phyloP scores from a whole-genome alignment of 2,113 vertebrate species.

The Takifugu flavidus region DNA sequence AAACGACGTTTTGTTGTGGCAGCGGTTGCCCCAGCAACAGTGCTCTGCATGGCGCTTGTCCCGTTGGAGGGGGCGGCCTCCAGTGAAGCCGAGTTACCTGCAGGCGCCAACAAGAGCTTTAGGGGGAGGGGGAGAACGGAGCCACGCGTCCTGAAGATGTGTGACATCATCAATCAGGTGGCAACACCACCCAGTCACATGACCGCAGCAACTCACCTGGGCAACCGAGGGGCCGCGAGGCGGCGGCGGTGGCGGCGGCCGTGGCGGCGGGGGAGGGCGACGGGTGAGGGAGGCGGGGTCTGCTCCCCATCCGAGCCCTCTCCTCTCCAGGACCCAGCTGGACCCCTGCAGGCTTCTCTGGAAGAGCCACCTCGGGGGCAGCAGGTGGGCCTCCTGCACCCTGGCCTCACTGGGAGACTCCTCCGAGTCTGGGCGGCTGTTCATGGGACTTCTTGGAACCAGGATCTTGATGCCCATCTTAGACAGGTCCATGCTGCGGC shows the following conservation, averaged over 20 bases:
- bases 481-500: slow-evolving; percentile 89
- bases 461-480: slow-evolving; percentile 96
- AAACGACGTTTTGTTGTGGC: slow-evolving; percentile 81
- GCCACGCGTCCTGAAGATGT: too few relatives aligned
- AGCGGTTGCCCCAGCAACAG: slow-evolving; percentile 72
- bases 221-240: slow-evolving; percentile 80
- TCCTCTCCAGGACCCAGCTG: slow-evolving; percentile 87
- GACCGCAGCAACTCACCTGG: slow-evolving; percentile 74
- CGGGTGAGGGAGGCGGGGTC: slow-evolving; percentile 82
- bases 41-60: slow-evolving; percentile 76
- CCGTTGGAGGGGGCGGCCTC: slow-evolving; percentile 84
- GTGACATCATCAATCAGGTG: too few relatives aligned
- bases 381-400: slow-evolving; percentile 84
- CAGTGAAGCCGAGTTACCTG: slow-evolving; percentile 83
- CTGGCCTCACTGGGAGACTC: slow-evolving; percentile 82
- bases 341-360: slow-evolving; percentile 83
- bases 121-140: neutral
- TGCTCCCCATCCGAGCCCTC: slow-evolving; percentile 92
- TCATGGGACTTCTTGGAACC: slow-evolving; percentile 94
- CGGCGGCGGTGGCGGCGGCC: slow-evolving; percentile 79
- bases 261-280: slow-evolving; percentile 66
- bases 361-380: slow-evolving; percentile 86
- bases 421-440: slow-evolving; percentile 83
- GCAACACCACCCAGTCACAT: too few relatives aligned
- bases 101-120: neutral